Base-by-base conservation (phyloP, 2,888 invertebrate genomes). In the Aromia moschata region DNA sequence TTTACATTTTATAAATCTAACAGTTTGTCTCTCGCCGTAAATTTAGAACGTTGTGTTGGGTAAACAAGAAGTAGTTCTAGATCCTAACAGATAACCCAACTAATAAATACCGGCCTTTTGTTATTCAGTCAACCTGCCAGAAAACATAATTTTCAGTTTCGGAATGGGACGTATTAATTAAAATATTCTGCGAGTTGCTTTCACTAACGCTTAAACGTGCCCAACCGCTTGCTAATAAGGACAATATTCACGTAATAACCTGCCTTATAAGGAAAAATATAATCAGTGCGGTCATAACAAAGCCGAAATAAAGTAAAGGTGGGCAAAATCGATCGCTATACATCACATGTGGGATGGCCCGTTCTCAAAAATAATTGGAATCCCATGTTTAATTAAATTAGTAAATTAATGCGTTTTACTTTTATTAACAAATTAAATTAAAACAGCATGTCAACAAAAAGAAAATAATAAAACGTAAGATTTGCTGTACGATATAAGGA, bases 201-300 rank as follows among this genome's bases (percentile, higher is more conserved):
- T 25, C 25, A 25, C 25, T 25, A 7, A 7, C 4, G 7, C 25
- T 25, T 3, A 7, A 40, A 37, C 37, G 37, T 37, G 37, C 14
- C 11, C 7, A 25, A 3, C 25, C 4, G 16, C 16, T 16, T 40
- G 16, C 40, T 40, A 7, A 16, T 37, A 12, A 12, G 17, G 17
- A 14, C 16, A 40, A 40, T 16, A 40, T 16, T 40, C 16, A 7
- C 16, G 9, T 40, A 40, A 16, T 14, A 40, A 16, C 7, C 9
- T 44, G 3, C 30, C 31, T 44, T 15, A 44, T 15, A 31, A 20
- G 30, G 25, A 44, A 51, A 52, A 56, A 37, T 49, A 38, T 20
- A 49, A n/a, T 20, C 14, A 38, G 16, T 51, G 25, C 25, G 4
- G 3, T 3, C 7, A 25, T n/a, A n/a, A n/a, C n/a, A n/a, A n/a